A percentile compares a stretch with the other conserved stretches of the same genome.
phyloP scores from a whole-genome alignment of 2,888 invertebrate genomes.

The Brachyopa scutellaris region DNA sequence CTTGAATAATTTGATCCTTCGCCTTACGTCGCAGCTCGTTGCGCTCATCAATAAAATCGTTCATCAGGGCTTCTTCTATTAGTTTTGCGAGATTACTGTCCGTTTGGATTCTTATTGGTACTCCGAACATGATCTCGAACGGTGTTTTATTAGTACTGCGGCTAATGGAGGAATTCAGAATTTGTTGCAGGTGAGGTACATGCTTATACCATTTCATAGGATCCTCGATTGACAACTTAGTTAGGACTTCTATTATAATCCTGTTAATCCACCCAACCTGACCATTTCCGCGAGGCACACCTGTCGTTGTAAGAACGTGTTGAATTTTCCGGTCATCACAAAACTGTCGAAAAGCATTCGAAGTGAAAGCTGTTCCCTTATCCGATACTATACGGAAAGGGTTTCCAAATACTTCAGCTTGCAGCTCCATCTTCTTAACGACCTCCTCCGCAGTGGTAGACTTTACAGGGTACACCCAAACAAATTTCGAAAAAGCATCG shows the following conservation, averaged over 20 bases:
- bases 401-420: neutral
- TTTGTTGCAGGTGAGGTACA: constrained; percentile 25
- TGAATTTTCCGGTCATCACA: neutral
- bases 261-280: constrained; percentile 26
- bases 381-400: neutral
- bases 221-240: constrained; percentile 3
- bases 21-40: constrained; percentile 38
- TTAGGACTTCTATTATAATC: neutral
- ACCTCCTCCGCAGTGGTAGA: neutral
- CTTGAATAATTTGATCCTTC: constrained; percentile 44
- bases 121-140: constrained; percentile 34
- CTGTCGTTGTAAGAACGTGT: neutral
- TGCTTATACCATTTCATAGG: constrained; percentile 18
- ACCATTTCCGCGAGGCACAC: constrained; percentile 13
- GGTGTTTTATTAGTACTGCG: constrained; percentile 39
- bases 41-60: constrained; percentile 41
- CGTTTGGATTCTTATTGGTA: constrained; percentile 21
- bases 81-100: constrained; percentile 12
- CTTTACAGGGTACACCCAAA: neutral
- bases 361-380: neutral
- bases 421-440: neutral
- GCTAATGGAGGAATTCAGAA: constrained; percentile 9
- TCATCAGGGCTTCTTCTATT: constrained; percentile 12
- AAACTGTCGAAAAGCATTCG: neutral
- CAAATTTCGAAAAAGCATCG: neutral